Evolutionary conservation across 2,113 vertebrate genomes (phyloP).

Genomic region (Struthio camelus): DNA sequence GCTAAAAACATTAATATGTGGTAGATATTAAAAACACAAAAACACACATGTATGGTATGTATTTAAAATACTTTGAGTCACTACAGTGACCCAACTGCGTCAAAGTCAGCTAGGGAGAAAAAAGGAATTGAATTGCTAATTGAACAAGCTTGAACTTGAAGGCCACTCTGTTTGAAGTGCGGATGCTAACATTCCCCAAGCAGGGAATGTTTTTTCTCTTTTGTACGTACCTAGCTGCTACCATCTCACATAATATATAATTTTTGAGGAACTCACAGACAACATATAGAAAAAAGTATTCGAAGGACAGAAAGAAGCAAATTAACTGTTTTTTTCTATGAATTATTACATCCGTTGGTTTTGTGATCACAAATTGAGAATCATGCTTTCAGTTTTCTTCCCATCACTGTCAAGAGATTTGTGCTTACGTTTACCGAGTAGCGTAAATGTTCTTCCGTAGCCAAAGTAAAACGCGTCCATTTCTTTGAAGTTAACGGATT

Average conservation of each 20-base stretch:
- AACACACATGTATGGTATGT: not conserved
- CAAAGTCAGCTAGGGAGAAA: not conserved
- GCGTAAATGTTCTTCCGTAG: not conserved
- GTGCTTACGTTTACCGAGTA: not conserved
- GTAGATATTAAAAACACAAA: constrained; percentile 22
- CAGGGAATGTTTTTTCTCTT: not conserved
- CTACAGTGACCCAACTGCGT: not conserved
- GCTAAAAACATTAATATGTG: constrained; percentile 19
- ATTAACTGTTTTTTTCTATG: not conserved
- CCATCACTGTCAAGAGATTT: not conserved
- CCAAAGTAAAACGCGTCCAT: not conserved
- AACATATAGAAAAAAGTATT: not conserved
- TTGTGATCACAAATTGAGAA: not conserved
- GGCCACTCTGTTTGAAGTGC: not conserved
- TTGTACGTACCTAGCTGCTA: not conserved
- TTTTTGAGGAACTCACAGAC: not conserved
- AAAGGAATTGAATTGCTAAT: not conserved
- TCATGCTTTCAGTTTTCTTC: not conserved
- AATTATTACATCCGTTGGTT: not conserved
- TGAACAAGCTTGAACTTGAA: not conserved
- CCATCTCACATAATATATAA: not conserved
- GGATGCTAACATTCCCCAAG: not conserved
- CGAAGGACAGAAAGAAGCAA: not conserved
- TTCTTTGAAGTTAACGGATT: not conserved
- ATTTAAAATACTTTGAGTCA: constrained; percentile 18